A percentile compares a stretch with the other conserved stretches of the same genome.
Evolutionary conservation across 2,113 vertebrate species (phyloP).

Genomic region (Hepsetus odoe): DNA sequence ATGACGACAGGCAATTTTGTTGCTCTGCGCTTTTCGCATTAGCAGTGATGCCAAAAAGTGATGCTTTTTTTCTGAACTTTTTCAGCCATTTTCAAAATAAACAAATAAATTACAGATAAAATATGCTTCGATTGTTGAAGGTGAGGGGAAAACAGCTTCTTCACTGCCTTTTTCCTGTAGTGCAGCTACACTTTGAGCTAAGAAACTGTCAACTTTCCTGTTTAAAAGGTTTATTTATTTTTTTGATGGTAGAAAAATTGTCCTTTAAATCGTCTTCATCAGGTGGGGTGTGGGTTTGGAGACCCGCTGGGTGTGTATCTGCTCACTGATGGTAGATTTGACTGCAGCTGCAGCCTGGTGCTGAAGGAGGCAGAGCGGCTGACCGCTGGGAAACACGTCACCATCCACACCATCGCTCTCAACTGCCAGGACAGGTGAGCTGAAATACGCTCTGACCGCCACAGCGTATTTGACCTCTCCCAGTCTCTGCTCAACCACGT

Average conservation of each 20-base stretch:
- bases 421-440: constrained; percentile 73
- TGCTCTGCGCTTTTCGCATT: too few relatives aligned
- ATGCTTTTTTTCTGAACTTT: too few relatives aligned
- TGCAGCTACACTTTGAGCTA: background rate
- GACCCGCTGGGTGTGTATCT: constrained; percentile 77
- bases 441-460: background rate
- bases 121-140: too few relatives aligned
- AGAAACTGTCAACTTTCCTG: too few relatives aligned
- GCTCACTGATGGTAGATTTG: constrained; percentile 81
- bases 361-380: constrained; percentile 69
- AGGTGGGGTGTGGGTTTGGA: constrained; percentile 74
- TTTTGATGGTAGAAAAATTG: background rate
- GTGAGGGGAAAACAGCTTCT: too few relatives aligned
- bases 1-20: too few relatives aligned
- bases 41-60: too few relatives aligned
- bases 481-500: too few relatives aligned
- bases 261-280: constrained; percentile 45
- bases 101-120: too few relatives aligned
- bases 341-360: constrained; percentile 76
- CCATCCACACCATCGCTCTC: constrained; percentile 79
- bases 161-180: too few relatives aligned
- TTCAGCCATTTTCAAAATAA: too few relatives aligned
- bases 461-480: too few relatives aligned
- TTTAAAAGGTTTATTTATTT: background rate
- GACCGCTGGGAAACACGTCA: constrained; percentile 59